Percentiles rank a stretch among this genome's conserved stretches.
These are phyloP conservation scores for Jacana jacana DNA, from an alignment of 2,113 vertebrate genomes.

Conservation along the genomic window DNA sequence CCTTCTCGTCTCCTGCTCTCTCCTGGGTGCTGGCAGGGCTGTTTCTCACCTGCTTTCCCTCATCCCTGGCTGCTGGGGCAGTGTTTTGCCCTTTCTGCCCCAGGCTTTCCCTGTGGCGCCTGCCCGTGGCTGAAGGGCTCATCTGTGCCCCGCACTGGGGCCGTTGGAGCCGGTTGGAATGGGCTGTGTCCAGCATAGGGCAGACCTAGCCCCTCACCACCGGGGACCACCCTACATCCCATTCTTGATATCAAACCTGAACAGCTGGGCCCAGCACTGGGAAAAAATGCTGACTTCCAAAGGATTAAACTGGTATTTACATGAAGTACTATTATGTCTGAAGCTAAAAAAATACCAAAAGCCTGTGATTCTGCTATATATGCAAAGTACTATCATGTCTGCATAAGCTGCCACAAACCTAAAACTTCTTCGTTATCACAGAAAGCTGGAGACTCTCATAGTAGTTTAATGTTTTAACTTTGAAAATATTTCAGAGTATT, in stretches of 20 bases:
- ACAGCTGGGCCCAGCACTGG: fast-evolving
- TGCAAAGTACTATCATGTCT: neutral
- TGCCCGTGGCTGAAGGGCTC: neutral
- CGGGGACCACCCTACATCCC: fast-evolving
- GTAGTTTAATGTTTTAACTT: neutral
- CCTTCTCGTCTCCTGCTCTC: neutral
- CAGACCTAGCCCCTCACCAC: neutral
- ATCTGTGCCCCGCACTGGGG: neutral
- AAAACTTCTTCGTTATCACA: neutral
- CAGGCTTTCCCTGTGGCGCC: neutral
- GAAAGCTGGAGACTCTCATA: neutral
- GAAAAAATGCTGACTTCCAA: neutral
- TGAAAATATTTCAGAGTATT: neutral
- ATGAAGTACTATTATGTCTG: neutral
- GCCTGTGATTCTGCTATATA: neutral
- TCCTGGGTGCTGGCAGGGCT: neutral
- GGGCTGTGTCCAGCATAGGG: neutral
- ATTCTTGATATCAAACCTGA: neutral
- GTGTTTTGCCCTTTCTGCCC: neutral
- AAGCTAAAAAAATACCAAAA: neutral
- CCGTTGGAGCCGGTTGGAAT: neutral
- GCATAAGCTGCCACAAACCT: neutral
- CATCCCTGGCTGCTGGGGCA: neutral
- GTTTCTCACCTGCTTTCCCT: neutral
- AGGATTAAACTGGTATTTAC: neutral